Conservation (phyloP, 1,140 invertebrate genomes). For the Aphaenogaster floridana region DNA sequence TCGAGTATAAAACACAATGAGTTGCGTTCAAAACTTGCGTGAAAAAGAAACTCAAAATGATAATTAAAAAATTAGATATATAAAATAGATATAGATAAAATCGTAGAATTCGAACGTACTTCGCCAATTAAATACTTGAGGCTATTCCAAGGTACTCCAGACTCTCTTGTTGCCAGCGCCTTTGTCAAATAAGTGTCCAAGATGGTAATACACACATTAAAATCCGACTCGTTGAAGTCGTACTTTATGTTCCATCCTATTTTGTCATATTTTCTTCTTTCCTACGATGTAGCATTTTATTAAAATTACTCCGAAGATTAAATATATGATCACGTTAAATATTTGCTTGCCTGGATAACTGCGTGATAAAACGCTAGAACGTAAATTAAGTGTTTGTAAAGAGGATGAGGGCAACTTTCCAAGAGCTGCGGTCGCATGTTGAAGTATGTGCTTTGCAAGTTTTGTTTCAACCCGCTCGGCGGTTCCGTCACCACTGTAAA, state of each 20-base stretch:
- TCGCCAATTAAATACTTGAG: slow-evolving; percentile 97
- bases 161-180: slow-evolving; percentile 88
- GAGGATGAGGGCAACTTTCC: slow-evolving; percentile 91
- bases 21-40: not conserved
- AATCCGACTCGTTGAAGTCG: slow-evolving; percentile 97
- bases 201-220: slow-evolving; percentile 94
- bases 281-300: slow-evolving; percentile 85
- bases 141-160: slow-evolving; percentile 93
- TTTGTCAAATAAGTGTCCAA: slow-evolving; percentile 94
- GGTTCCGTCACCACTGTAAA: slow-evolving; percentile 94
- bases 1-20: not conserved
- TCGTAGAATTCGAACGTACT: slow-evolving; percentile 84
- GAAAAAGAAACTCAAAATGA: not conserved
- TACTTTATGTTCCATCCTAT: slow-evolving; percentile 97
- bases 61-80: not conserved
- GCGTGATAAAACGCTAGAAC: slow-evolving; percentile 96
- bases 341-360: slow-evolving; percentile 91
- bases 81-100: too few relatives aligned
- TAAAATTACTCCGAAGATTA: not conserved
- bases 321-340: not conserved
- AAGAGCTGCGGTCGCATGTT: slow-evolving; percentile 92
- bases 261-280: slow-evolving; percentile 96
- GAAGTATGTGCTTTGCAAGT: slow-evolving; percentile 95
- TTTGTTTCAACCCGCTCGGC: slow-evolving; percentile 95
- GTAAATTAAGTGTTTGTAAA: slow-evolving; percentile 93